phyloP scores from a whole-genome alignment of 30 jellyfish, hydroid and myxozoan genomes.

The Mastigias papua region DNA sequence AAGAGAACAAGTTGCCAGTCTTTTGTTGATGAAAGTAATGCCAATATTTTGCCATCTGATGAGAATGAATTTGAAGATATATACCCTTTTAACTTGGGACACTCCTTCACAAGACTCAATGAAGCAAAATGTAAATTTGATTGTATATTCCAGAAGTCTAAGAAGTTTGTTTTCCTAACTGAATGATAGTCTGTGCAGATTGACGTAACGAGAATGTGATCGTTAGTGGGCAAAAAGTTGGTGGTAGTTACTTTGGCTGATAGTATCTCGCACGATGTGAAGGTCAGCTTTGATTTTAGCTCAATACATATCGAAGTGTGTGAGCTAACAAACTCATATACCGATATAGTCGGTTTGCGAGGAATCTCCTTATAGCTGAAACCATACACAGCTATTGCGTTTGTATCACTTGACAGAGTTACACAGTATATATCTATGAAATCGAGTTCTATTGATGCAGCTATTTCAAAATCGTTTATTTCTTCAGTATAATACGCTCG shows the following conservation, averaged over 20 bases:
- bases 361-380: slow-evolving; percentile 49
- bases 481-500: background rate
- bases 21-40: slow-evolving; percentile 49
- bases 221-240: slow-evolving; percentile 46
- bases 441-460: slow-evolving; percentile 40
- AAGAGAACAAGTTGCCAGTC: slow-evolving; percentile 43
- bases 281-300: slow-evolving; percentile 33
- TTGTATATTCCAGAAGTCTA: slow-evolving; percentile 54
- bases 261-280: slow-evolving; percentile 28
- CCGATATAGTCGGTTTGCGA: slow-evolving; percentile 46
- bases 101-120: slow-evolving; percentile 21
- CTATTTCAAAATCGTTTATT: slow-evolving; percentile 14
- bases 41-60: slow-evolving; percentile 39
- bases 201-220: slow-evolving; percentile 48
- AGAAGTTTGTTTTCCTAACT: slow-evolving; percentile 37
- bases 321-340: slow-evolving; percentile 22
- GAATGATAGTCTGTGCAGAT: slow-evolving; percentile 68
- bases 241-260: slow-evolving; percentile 49
- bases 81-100: slow-evolving; percentile 56
- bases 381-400: slow-evolving; percentile 58
- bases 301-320: background rate
- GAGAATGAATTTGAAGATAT: slow-evolving; percentile 55
- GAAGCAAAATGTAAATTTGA: slow-evolving; percentile 28
- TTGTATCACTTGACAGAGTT: slow-evolving; percentile 44
- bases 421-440: slow-evolving; percentile 49